phyloP scores from a whole-genome alignment of 2,797 vertebrate genomes.

The Oceanodroma leucorhoa region DNA sequence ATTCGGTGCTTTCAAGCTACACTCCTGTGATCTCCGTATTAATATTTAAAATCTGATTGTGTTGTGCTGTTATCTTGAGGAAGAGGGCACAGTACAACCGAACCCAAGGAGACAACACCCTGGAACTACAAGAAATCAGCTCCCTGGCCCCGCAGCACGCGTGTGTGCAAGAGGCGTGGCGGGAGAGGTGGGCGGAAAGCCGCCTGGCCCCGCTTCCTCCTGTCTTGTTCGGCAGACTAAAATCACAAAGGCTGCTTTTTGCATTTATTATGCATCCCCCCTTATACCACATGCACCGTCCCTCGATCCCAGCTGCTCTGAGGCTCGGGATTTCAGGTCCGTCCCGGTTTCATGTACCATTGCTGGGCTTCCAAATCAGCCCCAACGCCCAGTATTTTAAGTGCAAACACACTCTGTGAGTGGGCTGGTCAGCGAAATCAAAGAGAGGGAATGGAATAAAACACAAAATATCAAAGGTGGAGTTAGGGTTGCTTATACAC shows the following conservation, averaged over 20 bases:
- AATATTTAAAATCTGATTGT: conserved; percentile 45
- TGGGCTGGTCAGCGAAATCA: background rate
- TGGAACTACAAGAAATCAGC: background rate
- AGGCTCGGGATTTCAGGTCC: background rate
- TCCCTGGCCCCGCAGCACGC: fast-evolving
- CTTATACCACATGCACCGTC: background rate
- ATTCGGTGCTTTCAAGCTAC: conserved; percentile 28
- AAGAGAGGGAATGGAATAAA: background rate
- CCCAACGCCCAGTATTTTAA: fast-evolving
- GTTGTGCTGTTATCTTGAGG: conserved; percentile 4
- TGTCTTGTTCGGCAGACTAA: background rate
- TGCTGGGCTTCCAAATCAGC: background rate
- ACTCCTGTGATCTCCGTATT: conserved; percentile 2
- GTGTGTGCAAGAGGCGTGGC: fast-evolving
- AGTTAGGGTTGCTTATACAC: background rate
- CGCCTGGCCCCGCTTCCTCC: background rate
- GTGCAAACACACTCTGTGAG: background rate
- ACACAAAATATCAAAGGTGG: background rate
- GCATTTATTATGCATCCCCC: background rate
- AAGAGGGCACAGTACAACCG: background rate
- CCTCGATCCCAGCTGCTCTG: background rate
- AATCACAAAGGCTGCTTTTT: background rate
- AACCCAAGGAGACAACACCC: background rate
- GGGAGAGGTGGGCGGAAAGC: background rate
- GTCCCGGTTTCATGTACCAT: background rate